Evolutionary conservation across 2,888 invertebrate genomes (phyloP).

Genomic region (Amphipoea oculea): DNA sequence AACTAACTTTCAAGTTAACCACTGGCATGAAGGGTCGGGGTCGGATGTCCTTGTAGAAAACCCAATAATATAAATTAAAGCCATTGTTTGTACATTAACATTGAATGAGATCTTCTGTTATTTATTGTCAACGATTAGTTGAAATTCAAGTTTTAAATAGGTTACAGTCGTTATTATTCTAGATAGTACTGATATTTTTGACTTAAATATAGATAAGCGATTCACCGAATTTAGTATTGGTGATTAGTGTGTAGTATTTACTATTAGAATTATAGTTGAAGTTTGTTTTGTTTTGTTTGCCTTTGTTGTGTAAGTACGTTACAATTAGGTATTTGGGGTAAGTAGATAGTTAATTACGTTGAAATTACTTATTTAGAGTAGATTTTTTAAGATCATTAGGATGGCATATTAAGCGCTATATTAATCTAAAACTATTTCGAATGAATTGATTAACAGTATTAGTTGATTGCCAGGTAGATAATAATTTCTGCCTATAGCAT

Average conservation of each 20-base stretch:
- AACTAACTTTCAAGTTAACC: slow-evolving; percentile 21
- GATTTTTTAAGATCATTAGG: too few species aligned
- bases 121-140: slow-evolving; percentile 5
- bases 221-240: too few species aligned
- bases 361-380: too few species aligned
- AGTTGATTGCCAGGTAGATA: neutral
- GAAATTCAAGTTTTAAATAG: neutral
- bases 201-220: too few species aligned
- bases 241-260: too few species aligned
- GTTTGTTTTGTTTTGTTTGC: too few species aligned
- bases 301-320: too few species aligned
- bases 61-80: slow-evolving; percentile 27
- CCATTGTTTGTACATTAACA: slow-evolving; percentile 12
- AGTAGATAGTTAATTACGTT: too few species aligned
- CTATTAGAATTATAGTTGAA: too few species aligned
- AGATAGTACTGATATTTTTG: neutral
- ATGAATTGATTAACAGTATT: neutral
- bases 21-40: slow-evolving; percentile 17
- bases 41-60: slow-evolving; percentile 26
- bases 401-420: neutral
- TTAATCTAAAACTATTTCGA: neutral
- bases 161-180: neutral
- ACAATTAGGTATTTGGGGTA: too few species aligned
- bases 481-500: neutral
- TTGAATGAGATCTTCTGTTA: slow-evolving; percentile 23